Evolutionary conservation across 1,140 invertebrate genomes (phyloP), one percentile per base, ranked within the genome.

Genomic region (Drosophila baimaii): DNA sequence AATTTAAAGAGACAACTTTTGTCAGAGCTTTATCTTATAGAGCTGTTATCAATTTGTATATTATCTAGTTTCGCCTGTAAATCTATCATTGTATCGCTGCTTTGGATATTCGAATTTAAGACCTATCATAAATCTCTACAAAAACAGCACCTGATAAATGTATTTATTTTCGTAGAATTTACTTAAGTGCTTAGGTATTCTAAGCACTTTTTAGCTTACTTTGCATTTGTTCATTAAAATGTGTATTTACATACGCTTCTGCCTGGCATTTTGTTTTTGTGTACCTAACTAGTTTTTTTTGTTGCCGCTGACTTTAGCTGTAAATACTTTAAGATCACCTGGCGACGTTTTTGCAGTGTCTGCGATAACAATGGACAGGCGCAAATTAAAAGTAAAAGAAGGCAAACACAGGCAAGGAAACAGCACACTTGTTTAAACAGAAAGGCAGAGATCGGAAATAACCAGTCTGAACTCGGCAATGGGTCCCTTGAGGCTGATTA

Each of bases 271-370:
- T 47, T 41, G 29, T 31, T 59, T 55, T 51, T 77, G 54, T 57
- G 44, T 59, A 37, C 63, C 13, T 55, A 55, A 43, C 39, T 17
- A 71, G n/a, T n/a, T n/a, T n/a, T n/a, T 46, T 58, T 79, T 68
- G 37, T 27, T 41, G 29, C 57, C 29, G 44, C 52, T n/a, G 43
- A 59, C 31, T 54, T 62, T 57, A 43, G 33, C 31, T 44, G 59
- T 69, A 64, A 65, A 66, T 70, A 65, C 73, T 46, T 85, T 39
- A 51, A 79, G 75, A 83, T 81, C 57, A 71, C 51, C 57, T 52
- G 58, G 19, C 62, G 43, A 43, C 66, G 47, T 55, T 77, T 41
- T 33, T 37, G 35, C 46, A 33, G 17, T 62, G 29, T 33, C 31
- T 51, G 51, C 47, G 66, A 65, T 72, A 73, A 80, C 61, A 71